Evolutionary conservation across 2,113 vertebrate species (phyloP), one percentile per base, ranked within the genome.

Genomic region (Urocynchramus pylzowi): DNA sequence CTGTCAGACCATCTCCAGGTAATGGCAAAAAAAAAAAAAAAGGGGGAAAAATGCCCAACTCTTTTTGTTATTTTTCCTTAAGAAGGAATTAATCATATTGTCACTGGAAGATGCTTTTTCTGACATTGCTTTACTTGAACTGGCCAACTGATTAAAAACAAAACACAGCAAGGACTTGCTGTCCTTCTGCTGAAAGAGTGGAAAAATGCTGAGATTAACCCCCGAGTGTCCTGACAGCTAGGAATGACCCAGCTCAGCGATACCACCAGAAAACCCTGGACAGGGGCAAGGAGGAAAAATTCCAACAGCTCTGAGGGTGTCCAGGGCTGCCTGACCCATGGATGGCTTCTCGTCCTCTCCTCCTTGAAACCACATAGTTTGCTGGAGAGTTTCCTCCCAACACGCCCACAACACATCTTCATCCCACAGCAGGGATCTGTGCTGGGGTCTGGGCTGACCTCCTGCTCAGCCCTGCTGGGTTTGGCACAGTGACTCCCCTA

Each of bases 61-160:
- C 7, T 53, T 82, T 91, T 61, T 68, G 52, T 57, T 79, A 69
- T 52, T 84, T 44, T 10, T 4, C 37, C 39, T 79, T 86, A 76
- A 74, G 78, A 52, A 91, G 60, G 53, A 93, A 95, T 94, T 94
- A 94, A 97, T 97, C 90, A 95, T 71, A 87, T 84, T 96, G 96
- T 80, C 90, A 88, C 41, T 37, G 65, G 89, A 92, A 94, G 79
- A 93, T 90, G 84, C 4, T 45, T 89, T 91, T 95, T 91, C 65
- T 90, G 93, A 84, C 76, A 93, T 57, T 60, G 44, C 76, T 96
- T 73, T 84, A 65, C 77, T 77, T 60, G 49, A n/a, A 63, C 54
- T 22, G 81, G 74, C 60, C 69, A 70, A 73, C 45, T 52, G 70
- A 83, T 56, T 83, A 92, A 64, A 95, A 95, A 61, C 78, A 85